Percentiles rank a stretch among this genome's conserved stretches.
Evolutionary conservation across 1,140 invertebrate genomes (phyloP).

Genomic region (Ditylenchus dipsaci): DNA sequence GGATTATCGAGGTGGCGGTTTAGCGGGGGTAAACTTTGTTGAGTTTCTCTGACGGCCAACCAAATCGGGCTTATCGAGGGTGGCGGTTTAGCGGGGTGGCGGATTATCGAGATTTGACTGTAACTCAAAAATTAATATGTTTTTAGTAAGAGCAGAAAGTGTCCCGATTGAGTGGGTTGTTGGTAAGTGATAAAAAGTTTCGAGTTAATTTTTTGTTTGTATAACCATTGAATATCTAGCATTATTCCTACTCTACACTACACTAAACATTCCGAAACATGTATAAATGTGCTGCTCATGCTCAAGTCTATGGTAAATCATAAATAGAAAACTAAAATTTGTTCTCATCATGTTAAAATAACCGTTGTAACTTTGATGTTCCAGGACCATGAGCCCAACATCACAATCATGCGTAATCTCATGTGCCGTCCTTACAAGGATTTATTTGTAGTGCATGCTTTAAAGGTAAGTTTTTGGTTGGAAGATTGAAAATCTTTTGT

Average conservation of each 20-base stretch:
- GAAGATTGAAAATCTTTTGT: neutral
- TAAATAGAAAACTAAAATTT: too few species aligned
- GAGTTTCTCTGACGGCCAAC: too few species aligned
- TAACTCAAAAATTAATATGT: neutral
- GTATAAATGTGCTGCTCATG: slow-evolving; percentile 17
- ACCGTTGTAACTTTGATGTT: too few species aligned
- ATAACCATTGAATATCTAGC: neutral
- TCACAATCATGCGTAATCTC: slow-evolving; percentile 8
- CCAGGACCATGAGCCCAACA: slow-evolving; percentile 13
- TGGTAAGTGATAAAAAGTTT: neutral
- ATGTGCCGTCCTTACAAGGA: slow-evolving; percentile 19
- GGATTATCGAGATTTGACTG: too few species aligned
- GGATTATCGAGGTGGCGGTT: too few species aligned
- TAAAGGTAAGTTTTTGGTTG: slow-evolving; percentile 18
- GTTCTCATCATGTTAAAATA: too few species aligned
- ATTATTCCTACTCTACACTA: slow-evolving; percentile 19
- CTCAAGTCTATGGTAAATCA: slow-evolving; percentile 26
- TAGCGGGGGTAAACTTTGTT: too few species aligned
- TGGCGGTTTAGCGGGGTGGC: too few species aligned
- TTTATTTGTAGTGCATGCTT: slow-evolving; percentile 29
- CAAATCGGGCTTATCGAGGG: too few species aligned
- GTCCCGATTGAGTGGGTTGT: slow-evolving; percentile 7
- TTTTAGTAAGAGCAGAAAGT: neutral
- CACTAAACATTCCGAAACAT: slow-evolving; percentile 24
- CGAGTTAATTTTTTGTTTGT: neutral